Conservation (phyloP, 2,113 vertebrate species). For the Sinosuthora webbiana region DNA sequence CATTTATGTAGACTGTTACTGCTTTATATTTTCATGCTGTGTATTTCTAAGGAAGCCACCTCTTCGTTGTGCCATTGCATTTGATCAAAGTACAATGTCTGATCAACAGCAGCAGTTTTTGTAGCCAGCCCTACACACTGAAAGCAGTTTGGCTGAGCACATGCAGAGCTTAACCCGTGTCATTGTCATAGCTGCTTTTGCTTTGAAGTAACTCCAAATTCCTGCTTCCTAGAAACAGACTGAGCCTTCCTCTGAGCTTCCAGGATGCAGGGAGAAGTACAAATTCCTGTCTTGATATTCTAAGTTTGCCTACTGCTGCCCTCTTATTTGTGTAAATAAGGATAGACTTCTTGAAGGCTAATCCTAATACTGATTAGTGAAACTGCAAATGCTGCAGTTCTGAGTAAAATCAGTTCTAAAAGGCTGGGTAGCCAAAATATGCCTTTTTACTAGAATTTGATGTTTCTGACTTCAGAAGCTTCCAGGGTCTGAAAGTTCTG, state of each 20-base stretch:
- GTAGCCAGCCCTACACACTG: background rate
- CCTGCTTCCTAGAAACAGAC: background rate
- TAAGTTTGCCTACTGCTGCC: background rate
- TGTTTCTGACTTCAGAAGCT: background rate
- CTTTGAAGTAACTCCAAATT: background rate
- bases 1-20: background rate
- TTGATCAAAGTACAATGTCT: background rate
- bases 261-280: background rate
- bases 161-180: background rate
- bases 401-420: background rate
- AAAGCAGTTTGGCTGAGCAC: background rate
- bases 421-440: background rate
- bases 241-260: background rate
- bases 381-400: background rate
- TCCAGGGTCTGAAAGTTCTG: background rate
- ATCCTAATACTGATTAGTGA: background rate
- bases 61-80: background rate
- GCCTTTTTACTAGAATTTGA: background rate
- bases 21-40: background rate
- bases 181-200: background rate
- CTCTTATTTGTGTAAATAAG: background rate
- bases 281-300: background rate
- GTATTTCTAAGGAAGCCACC: background rate
- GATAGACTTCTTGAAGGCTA: background rate
- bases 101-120: background rate